Percentiles rank a stretch among this genome's conserved stretches.
Conservation (phyloP, 2,888 invertebrate species). For the Blastobasis adustella region DNA sequence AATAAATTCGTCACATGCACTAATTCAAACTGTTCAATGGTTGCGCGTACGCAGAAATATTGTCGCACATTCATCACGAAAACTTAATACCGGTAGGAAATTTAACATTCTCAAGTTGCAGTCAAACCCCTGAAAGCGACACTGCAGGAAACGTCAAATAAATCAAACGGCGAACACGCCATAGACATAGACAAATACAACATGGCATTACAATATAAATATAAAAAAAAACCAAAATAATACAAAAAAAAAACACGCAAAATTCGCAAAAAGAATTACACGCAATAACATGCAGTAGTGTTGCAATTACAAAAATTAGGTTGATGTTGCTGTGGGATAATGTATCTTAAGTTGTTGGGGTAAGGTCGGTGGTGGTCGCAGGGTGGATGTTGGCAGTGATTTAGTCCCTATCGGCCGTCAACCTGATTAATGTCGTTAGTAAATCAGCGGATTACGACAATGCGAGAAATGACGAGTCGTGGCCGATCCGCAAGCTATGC, state of each 20-base stretch:
- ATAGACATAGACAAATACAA: constrained; percentile 61
- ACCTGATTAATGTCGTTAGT: constrained; percentile 74
- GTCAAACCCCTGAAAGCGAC: constrained; percentile 50
- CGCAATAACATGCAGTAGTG: constrained; percentile 71
- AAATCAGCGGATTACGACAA: constrained; percentile 76
- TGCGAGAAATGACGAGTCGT: constrained; percentile 75
- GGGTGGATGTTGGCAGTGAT: constrained; percentile 53
- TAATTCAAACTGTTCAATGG: too few relatives aligned
- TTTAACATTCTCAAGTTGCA: constrained; percentile 47
- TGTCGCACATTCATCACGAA: constrained; percentile 39
- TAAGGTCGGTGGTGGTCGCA: constrained; percentile 39
- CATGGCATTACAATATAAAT: constrained; percentile 35
- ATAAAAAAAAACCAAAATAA: constrained; percentile 31
- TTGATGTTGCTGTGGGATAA: constrained; percentile 17
- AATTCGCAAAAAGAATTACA: constrained; percentile 72
- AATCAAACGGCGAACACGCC: constrained; percentile 44
- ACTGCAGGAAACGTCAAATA: constrained; percentile 58
- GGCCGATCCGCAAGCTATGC: constrained; percentile 55
- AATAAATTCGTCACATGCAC: constrained; percentile 12
- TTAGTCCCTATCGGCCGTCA: constrained; percentile 74
- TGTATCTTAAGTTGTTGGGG: constrained; percentile 25
- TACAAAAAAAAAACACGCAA: constrained; percentile 10
- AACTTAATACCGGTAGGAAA: constrained; percentile 36
- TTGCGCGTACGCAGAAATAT: constrained; percentile 17
- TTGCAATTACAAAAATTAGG: constrained; percentile 39